Evolutionary conservation across 2,888 invertebrate species (phyloP).

Genomic region (Therioaphis trifolii): DNA sequence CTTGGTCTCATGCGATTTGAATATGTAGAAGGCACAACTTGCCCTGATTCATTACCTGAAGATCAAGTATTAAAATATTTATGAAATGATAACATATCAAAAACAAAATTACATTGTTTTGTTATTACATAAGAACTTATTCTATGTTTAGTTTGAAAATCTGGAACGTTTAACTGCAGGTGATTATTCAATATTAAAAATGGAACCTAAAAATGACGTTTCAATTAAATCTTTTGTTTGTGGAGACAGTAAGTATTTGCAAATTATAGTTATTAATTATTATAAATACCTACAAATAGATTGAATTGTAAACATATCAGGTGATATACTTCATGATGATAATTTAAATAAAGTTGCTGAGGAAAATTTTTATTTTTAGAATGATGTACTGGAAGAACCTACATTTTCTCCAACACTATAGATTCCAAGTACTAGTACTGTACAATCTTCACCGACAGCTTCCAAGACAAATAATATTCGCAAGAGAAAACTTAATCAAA

Average conservation of each 20-base stretch:
- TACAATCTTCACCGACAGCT: not conserved
- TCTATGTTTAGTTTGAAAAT: not conserved
- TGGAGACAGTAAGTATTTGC: slow-evolving; percentile 1
- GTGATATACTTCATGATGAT: too few species aligned
- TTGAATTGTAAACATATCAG: too few species aligned
- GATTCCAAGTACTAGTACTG: not conserved
- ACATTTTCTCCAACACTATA: not conserved
- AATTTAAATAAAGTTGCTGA: not conserved
- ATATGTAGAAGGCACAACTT: slow-evolving; percentile 3
- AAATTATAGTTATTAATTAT: not conserved
- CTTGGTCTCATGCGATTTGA: not conserved
- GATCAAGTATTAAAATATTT: slow-evolving; percentile 6
- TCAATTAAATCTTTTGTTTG: not conserved
- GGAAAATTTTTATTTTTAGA: not conserved
- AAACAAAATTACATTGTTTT: not conserved
- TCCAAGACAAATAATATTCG: not conserved
- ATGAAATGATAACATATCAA: not conserved
- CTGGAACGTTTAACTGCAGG: not conserved
- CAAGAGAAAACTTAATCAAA: slow-evolving; percentile 5
- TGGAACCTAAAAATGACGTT: too few species aligned
- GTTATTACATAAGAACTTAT: slow-evolving; percentile 3
- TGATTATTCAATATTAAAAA: not conserved
- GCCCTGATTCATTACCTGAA: not conserved
- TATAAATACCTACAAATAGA: too few species aligned
- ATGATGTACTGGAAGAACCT: not conserved